Evolutionary conservation across 2,797 vertebrate genomes (phyloP).

Genomic region (Myotis planiceps): DNA sequence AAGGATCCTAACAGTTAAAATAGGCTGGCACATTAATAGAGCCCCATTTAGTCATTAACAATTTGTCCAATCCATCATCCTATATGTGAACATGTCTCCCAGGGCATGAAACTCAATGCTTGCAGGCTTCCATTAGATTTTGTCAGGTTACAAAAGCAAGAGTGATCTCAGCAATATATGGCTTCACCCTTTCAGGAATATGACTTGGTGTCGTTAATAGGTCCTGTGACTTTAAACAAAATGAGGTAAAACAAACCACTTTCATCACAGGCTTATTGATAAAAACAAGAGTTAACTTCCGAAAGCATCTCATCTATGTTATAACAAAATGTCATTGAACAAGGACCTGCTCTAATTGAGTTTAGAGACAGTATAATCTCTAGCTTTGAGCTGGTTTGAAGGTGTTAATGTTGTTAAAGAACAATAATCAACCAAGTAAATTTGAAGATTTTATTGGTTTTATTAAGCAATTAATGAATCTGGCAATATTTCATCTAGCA

Average conservation of each 20-base stretch:
- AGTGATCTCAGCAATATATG: too few relatives aligned
- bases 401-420: background rate
- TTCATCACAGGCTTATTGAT: background rate
- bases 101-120: background rate
- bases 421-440: background rate
- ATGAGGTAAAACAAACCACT: background rate
- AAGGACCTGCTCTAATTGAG: background rate
- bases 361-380: background rate
- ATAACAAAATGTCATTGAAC: background rate
- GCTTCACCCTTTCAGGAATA: background rate
- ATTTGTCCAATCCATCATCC: background rate
- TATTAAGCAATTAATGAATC: background rate
- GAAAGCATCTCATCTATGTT: background rate
- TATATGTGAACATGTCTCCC: background rate
- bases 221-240: background rate
- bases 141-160: background rate
- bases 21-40: background rate
- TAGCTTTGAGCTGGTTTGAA: background rate
- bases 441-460: background rate
- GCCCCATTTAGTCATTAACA: background rate
- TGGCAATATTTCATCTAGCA: background rate
- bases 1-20: background rate
- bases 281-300: background rate
- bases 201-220: background rate
- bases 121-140: background rate